These are phyloP conservation scores for Venturia canescens DNA, from an alignment of 1,140 invertebrate species.

Conservation along the genomic window DNA sequence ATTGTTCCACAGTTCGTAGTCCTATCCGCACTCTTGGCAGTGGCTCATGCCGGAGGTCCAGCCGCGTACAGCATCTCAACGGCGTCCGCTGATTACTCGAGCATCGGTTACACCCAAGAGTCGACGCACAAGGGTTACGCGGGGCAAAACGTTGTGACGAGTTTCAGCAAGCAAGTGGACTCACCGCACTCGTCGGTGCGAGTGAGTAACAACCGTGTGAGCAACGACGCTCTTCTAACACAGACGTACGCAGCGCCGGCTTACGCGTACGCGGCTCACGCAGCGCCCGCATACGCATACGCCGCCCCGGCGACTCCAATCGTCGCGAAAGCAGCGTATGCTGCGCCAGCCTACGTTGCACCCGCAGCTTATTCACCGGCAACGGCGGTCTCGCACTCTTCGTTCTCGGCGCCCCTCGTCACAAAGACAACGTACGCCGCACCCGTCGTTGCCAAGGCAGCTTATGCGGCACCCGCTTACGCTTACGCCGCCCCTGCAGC, in stretches of 20 bases:
- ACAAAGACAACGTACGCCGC: conserved; percentile 58
- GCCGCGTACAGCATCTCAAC: conserved; percentile 76
- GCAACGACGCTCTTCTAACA: conserved; percentile 72
- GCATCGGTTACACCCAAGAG: conserved; percentile 76
- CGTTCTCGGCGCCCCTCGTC: conserved; percentile 45
- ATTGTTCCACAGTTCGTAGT: conserved; percentile 61
- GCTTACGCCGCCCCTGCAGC: conserved; percentile 38
- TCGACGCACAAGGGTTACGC: conserved; percentile 79
- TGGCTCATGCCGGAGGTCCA: conserved; percentile 72
- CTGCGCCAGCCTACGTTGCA: conserved; percentile 42
- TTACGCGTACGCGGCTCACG: conserved; percentile 49
- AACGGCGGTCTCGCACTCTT: conserved; percentile 40
- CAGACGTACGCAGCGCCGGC: conserved; percentile 60
- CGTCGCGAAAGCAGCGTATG: conserved; percentile 22
- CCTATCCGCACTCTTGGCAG: conserved; percentile 66
- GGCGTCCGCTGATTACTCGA: conserved; percentile 72
- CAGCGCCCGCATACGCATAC: conserved; percentile 56
- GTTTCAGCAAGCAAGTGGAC: conserved; percentile 77
- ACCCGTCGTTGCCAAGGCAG: conserved; percentile 51
- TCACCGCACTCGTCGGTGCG: conserved; percentile 77
- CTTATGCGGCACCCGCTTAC: not conserved
- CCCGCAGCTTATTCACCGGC: conserved; percentile 49
- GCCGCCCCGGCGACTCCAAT: conserved; percentile 31
- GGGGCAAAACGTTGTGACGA: conserved; percentile 76
- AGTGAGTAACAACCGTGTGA: conserved; percentile 76